phyloP scores from a whole-genome alignment of 2,888 invertebrate species.

The Rhagium mordax region DNA sequence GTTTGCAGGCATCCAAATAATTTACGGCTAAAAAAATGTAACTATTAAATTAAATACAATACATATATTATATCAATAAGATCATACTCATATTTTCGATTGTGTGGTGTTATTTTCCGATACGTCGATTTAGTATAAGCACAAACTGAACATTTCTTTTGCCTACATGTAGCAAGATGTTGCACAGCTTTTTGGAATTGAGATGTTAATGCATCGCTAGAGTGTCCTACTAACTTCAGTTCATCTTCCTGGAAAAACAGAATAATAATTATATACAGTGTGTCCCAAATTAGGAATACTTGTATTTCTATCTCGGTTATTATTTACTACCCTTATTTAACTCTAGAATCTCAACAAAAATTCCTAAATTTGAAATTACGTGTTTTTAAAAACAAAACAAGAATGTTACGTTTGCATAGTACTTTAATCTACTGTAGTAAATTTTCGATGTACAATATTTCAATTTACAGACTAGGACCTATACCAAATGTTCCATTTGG shows the following conservation, averaged over 20 bases:
- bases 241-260: constrained; percentile 63
- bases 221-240: constrained; percentile 70
- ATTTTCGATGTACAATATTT: too few species aligned
- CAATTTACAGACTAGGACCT: too few species aligned
- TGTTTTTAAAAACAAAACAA: too few species aligned
- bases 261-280: too few species aligned
- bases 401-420: too few species aligned
- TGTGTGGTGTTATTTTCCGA: constrained; percentile 69
- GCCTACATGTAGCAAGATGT: constrained; percentile 71
- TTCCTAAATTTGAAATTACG: too few species aligned
- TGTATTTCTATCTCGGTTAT: too few species aligned
- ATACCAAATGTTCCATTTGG: too few species aligned
- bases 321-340: too few species aligned
- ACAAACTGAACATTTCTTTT: constrained; percentile 76
- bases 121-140: constrained; percentile 75
- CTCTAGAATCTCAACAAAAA: too few species aligned
- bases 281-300: too few species aligned
- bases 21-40: constrained; percentile 70
- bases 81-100: constrained; percentile 70
- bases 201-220: constrained; percentile 70
- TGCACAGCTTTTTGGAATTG: constrained; percentile 73
- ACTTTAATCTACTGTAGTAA: too few species aligned
- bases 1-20: constrained; percentile 75
- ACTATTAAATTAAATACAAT: not conserved
- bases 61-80: not conserved